Conservation (phyloP, 2,797 vertebrate species). For the Buphagus erythrorhynchus region DNA sequence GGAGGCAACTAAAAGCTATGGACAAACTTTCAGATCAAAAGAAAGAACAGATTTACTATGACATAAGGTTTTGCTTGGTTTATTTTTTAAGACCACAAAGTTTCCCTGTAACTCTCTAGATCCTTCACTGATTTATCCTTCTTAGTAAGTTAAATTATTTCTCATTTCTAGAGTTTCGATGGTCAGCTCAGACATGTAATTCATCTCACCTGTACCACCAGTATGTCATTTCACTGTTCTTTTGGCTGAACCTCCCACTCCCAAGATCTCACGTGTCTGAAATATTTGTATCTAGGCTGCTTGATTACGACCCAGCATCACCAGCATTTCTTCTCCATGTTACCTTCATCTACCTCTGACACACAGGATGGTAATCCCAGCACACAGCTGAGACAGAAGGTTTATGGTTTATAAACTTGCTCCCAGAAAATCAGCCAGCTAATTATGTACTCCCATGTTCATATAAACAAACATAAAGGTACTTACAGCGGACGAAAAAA, state of each 20-base stretch:
- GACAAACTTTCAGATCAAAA: background rate
- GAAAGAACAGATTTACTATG: background rate
- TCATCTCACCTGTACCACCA: background rate
- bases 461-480: background rate
- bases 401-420: too few species aligned
- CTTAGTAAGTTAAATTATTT: background rate
- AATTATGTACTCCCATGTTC: background rate
- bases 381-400: accelerated
- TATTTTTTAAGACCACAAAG: background rate
- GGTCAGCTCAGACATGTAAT: background rate
- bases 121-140: background rate
- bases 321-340: background rate
- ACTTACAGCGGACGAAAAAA: background rate
- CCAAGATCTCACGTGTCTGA: accelerated
- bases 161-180: background rate
- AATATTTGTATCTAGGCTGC: background rate
- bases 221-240: accelerated
- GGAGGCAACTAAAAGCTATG: background rate
- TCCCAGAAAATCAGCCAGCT: background rate
- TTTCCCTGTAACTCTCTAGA: background rate
- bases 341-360: background rate
- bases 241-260: background rate
- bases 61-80: background rate
- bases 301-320: background rate
- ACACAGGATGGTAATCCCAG: background rate